These are phyloP conservation scores for Micromussa lordhowensis DNA, from an alignment of 92 coral and sea anemone genomes.

Conservation along the genomic window DNA sequence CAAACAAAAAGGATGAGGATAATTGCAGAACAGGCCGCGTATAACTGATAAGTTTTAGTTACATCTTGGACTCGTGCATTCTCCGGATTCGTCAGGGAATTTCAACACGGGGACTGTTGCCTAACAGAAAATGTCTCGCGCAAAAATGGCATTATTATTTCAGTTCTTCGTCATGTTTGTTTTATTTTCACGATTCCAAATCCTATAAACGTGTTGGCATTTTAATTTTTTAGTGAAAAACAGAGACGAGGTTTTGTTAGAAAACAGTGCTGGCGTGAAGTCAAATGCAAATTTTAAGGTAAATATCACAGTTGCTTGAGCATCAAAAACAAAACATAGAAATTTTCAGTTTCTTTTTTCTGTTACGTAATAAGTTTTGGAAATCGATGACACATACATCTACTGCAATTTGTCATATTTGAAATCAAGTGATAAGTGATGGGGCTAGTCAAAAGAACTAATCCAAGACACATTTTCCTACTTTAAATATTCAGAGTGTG, in stretches of 20 bases:
- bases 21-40: no score
- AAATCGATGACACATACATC: background rate
- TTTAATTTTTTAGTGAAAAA: background rate
- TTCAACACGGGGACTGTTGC: no score
- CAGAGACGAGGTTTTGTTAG: background rate
- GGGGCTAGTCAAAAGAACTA: background rate
- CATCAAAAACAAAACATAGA: background rate
- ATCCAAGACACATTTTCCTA: background rate
- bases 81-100: no score
- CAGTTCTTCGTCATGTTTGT: no score
- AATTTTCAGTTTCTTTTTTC: background rate
- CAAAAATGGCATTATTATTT: no score
- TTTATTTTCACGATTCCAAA: background rate
- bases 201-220: background rate
- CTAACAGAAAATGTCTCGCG: no score
- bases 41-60: no score
- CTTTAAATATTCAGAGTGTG: background rate
- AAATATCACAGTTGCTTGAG: background rate
- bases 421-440: background rate
- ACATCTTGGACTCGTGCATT: no score
- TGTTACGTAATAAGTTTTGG: background rate
- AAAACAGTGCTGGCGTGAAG: conserved; percentile 39
- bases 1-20: background rate
- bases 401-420: background rate
- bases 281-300: conserved; percentile 33